A percentile compares a stretch with the other conserved stretches of the same genome.
Evolutionary conservation across 2,113 vertebrate species (phyloP).

Genomic region (Tachycineta bicolor): DNA sequence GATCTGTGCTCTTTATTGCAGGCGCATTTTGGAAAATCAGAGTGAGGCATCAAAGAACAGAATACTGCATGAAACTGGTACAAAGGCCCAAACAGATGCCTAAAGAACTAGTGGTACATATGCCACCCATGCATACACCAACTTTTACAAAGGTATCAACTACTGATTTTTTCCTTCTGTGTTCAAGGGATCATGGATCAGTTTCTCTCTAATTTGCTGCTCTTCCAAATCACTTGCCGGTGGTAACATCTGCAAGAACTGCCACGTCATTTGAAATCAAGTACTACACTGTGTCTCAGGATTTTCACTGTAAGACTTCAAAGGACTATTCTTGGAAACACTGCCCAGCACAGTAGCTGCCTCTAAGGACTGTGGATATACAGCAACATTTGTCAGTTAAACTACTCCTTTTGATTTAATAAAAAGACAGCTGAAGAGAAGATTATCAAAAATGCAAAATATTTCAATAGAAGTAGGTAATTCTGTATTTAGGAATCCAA

Average conservation of each 20-base stretch:
- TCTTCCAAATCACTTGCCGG: conserved; percentile 1
- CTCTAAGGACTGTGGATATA: not conserved
- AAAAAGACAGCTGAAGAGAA: not conserved
- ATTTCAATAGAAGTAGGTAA: not conserved
- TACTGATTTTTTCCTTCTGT: not conserved
- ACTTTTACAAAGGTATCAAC: not conserved
- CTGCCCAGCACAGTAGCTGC: not conserved
- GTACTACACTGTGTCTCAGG: not conserved
- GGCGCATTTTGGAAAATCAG: not conserved
- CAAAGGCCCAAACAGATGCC: not conserved
- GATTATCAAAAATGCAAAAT: not conserved
- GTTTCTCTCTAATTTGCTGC: not conserved
- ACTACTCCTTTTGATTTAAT: not conserved
- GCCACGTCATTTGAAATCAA: not conserved
- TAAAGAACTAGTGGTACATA: not conserved
- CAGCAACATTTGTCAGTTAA: not conserved
- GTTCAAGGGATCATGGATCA: not conserved
- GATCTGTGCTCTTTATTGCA: not conserved
- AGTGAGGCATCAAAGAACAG: not conserved
- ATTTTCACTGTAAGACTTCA: not conserved
- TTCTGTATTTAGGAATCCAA: not conserved
- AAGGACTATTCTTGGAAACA: conserved; percentile 11
- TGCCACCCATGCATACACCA: not conserved
- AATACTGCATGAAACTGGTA: not conserved
- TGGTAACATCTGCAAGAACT: not conserved